These are phyloP conservation scores for Potamilus streckersoni DNA, from an alignment of 1,140 invertebrate species.

Conservation along the genomic window DNA sequence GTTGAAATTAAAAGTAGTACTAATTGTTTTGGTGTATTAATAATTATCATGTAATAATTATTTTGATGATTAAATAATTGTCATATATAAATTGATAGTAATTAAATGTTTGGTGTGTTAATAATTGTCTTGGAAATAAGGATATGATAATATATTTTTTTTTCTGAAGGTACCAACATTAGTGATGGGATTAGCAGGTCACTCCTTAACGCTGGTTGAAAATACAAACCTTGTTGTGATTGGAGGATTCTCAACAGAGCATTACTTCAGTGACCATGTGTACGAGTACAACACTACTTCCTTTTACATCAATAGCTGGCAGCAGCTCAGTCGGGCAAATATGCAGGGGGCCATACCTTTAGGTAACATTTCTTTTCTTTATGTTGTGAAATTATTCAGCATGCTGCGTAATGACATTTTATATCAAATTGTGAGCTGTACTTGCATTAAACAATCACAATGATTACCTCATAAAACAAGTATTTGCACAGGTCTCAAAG, in stretches of 20 bases:
- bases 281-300: constrained; percentile 86
- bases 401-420: background rate
- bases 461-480: too few species aligned
- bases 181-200: constrained; percentile 82
- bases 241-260: constrained; percentile 86
- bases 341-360: constrained; percentile 78
- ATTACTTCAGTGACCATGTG: constrained; percentile 73
- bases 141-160: background rate
- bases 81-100: too few species aligned
- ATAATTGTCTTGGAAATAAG: too few species aligned
- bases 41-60: too few species aligned
- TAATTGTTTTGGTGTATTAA: too few species aligned
- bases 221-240: constrained; percentile 85
- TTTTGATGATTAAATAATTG: too few species aligned
- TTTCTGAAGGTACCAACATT: constrained; percentile 40
- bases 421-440: too few species aligned
- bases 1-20: too few species aligned
- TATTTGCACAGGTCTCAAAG: too few species aligned
- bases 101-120: too few species aligned
- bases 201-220: constrained; percentile 85
- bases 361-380: constrained; percentile 62
- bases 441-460: too few species aligned
- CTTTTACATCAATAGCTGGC: constrained; percentile 74
- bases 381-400: background rate
- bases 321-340: constrained; percentile 69